These are phyloP conservation scores for Pogonus chalceus DNA, from an alignment of 1,140 invertebrate species.

Conservation along the genomic window DNA sequence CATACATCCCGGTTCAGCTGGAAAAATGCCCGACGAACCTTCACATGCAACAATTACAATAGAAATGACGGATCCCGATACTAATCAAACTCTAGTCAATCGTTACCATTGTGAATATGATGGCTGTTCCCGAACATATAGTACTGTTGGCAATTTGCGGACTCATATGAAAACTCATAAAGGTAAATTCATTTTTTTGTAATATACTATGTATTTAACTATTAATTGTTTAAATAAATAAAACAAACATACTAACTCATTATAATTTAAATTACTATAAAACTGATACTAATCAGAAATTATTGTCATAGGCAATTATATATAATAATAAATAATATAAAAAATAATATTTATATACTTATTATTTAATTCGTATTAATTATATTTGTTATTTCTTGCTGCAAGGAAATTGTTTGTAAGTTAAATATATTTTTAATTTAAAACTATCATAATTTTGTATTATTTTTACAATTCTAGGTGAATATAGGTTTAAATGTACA, in stretches of 20 bases:
- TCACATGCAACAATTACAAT: conserved; percentile 56
- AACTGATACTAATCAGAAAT: no score
- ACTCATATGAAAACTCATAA: conserved; percentile 94
- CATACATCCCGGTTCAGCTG: conserved; percentile 48
- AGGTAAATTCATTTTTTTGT: conserved; percentile 48
- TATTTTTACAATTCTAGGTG: no score
- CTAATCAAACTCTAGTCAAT: conserved; percentile 53
- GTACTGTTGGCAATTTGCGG: conserved; percentile 85
- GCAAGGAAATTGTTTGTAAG: conserved; percentile 18
- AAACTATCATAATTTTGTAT: no score
- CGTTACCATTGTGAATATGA: conserved; percentile 81
- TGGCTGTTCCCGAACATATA: conserved; percentile 82
- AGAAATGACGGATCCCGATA: conserved; percentile 51
- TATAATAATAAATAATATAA: no score
- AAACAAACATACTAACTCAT: no score
- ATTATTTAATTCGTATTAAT: background rate
- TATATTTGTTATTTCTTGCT: background rate
- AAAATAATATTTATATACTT: background rate
- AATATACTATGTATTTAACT: background rate
- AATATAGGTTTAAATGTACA: conserved; percentile 87
- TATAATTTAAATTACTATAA: no score
- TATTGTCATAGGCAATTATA: no score
- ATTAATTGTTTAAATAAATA: no score
- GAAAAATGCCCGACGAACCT: conserved; percentile 53
- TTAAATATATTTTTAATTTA: conserved; percentile 14